Percentiles rank a stretch among this genome's conserved stretches.
Evolutionary conservation across 2,888 invertebrate genomes (phyloP).

Genomic region (Lepas anatifera): DNA sequence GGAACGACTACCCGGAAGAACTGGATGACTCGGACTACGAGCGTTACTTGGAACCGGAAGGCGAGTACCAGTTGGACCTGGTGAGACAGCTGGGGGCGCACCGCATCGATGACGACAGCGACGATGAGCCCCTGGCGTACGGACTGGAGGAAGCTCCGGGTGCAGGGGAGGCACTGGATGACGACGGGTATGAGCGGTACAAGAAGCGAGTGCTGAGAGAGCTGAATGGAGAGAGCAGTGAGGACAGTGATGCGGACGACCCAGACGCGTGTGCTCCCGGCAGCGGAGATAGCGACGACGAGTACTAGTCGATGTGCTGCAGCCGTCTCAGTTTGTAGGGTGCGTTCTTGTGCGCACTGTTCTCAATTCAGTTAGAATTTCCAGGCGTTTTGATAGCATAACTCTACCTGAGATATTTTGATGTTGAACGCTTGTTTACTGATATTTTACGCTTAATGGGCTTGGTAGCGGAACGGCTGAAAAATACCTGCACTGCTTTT

Average conservation of each 20-base stretch:
- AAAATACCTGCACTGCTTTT: too few species aligned
- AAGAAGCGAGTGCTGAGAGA: background rate
- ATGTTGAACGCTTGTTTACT: too few species aligned
- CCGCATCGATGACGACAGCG: background rate
- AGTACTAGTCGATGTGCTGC: too few species aligned
- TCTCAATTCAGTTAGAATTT: too few species aligned
- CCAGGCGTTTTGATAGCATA: too few species aligned
- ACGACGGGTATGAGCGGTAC: background rate
- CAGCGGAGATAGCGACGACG: too few species aligned
- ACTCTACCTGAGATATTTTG: too few species aligned
- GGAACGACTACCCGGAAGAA: background rate
- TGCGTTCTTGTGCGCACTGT: too few species aligned
- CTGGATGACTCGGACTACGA: background rate
- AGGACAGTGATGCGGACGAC: background rate
- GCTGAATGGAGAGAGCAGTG: background rate
- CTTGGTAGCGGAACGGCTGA: too few species aligned
- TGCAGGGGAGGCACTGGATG: background rate
- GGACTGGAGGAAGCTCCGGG: background rate
- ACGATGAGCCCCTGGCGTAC: background rate
- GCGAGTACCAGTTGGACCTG: background rate
- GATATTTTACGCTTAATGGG: too few species aligned
- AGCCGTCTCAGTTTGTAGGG: too few species aligned
- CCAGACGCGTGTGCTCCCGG: too few species aligned
- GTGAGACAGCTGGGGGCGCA: background rate
- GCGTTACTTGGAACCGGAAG: background rate